phyloP scores from a whole-genome alignment of 2,113 vertebrate species.

The Alaudala cheleensis region DNA sequence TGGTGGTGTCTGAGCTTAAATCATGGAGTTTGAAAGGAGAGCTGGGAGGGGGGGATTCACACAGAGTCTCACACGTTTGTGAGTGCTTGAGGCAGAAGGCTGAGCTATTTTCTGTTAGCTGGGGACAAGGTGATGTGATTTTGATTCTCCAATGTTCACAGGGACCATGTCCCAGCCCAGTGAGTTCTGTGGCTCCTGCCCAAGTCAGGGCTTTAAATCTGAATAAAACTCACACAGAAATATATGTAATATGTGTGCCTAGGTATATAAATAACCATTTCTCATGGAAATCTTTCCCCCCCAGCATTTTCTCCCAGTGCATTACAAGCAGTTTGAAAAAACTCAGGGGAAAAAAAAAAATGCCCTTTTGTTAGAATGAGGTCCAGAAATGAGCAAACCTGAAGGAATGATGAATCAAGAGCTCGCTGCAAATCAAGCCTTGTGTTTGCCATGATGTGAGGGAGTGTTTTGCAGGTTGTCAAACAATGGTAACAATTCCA shows the following conservation, averaged over 20 bases:
- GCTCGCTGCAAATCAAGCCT: not conserved
- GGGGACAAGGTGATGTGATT: not conserved
- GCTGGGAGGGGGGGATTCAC: fast-evolving
- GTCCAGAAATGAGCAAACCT: not conserved
- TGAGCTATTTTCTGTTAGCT: not conserved
- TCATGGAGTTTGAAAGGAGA: fast-evolving
- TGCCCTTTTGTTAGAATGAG: not conserved
- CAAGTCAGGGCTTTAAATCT: not conserved
- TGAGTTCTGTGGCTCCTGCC: not conserved
- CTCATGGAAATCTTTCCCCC: not conserved
- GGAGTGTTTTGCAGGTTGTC: not conserved
- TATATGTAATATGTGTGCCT: fast-evolving
- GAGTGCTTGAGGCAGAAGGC: not conserved
- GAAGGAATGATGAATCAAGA: not conserved
- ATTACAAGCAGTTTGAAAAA: not conserved
- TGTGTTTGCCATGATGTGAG: not conserved
- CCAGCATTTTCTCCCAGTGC: not conserved
- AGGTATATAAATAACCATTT: not conserved
- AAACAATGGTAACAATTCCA: not conserved
- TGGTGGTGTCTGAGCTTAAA: not conserved
- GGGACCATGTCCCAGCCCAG: not conserved
- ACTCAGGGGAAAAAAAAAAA: not conserved
- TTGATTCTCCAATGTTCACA: not conserved
- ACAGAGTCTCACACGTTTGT: fast-evolving
- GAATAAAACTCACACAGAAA: not conserved